phyloP scores from a whole-genome alignment of 2,888 invertebrate species.

The Thera obeliscata region DNA sequence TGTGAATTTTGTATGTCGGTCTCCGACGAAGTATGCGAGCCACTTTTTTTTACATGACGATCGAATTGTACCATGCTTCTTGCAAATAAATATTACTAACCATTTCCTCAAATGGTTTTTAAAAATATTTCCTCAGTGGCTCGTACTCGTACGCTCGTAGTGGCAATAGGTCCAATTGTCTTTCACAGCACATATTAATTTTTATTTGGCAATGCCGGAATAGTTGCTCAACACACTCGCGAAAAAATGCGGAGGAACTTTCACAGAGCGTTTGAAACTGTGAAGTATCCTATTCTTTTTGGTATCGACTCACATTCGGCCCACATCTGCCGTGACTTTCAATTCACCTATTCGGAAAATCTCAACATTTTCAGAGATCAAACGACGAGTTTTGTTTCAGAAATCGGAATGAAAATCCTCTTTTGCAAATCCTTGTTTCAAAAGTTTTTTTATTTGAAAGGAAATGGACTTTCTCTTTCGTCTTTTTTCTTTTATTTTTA shows the following conservation, averaged over 20 bases:
- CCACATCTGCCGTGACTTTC: slow-evolving; percentile 22
- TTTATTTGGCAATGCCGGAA: slow-evolving; percentile 6
- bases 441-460: slow-evolving; percentile 12
- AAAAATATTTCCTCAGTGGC: too few species aligned
- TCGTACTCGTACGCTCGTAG: too few species aligned
- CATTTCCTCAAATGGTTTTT: too few species aligned
- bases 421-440: neutral
- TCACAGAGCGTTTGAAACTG: slow-evolving; percentile 12
- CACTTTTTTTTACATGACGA: too few species aligned
- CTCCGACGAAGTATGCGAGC: too few species aligned
- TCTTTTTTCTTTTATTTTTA: neutral
- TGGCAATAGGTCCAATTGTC: too few species aligned
- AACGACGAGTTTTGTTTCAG: slow-evolving; percentile 12
- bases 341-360: slow-evolving; percentile 14
- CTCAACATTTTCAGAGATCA: slow-evolving; percentile 21
- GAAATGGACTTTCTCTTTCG: neutral
- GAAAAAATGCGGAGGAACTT: slow-evolving; percentile 16
- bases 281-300: slow-evolving; percentile 28
- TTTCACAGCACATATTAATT: neutral
- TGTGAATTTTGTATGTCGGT: too few species aligned
- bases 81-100: too few species aligned
- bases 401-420: slow-evolving; percentile 8
- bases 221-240: slow-evolving; percentile 7
- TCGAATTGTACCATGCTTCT: too few species aligned
- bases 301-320: slow-evolving; percentile 21